Conservation (phyloP, 2,797 vertebrate genomes). For the Tangara arthus region DNA sequence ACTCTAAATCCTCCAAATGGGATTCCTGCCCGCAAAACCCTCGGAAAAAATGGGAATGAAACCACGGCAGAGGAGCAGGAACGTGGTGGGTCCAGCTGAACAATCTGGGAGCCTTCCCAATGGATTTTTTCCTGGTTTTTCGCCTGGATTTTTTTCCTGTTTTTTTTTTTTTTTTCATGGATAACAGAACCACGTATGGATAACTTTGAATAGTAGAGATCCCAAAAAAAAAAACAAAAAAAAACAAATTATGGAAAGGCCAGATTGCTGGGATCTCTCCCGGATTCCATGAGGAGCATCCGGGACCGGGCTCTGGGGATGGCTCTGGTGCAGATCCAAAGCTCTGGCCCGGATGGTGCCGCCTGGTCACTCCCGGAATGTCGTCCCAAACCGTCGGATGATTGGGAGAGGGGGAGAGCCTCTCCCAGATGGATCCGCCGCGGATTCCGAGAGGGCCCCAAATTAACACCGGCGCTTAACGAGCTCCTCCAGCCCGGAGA, state of each 20-base stretch:
- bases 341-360: background rate
- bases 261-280: background rate
- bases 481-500: background rate
- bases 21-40: background rate
- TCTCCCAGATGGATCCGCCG: background rate
- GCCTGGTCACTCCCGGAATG: background rate
- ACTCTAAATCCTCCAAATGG: background rate
- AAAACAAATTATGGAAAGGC: no score
- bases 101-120: background rate
- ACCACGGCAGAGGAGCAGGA: rapidly evolving
- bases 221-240: background rate
- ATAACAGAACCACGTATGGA: rapidly evolving
- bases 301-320: background rate
- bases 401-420: background rate
- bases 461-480: rapidly evolving
- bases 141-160: background rate
- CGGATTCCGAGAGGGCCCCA: rapidly evolving
- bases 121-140: background rate
- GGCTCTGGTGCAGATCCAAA: background rate
- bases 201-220: background rate
- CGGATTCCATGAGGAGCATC: rapidly evolving
- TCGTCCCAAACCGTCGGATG: rapidly evolving
- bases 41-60: rapidly evolving
- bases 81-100: background rate
- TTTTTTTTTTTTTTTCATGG: background rate